phyloP scores from a whole-genome alignment of 2,797 vertebrate genomes.

The Falco peregrinus region DNA sequence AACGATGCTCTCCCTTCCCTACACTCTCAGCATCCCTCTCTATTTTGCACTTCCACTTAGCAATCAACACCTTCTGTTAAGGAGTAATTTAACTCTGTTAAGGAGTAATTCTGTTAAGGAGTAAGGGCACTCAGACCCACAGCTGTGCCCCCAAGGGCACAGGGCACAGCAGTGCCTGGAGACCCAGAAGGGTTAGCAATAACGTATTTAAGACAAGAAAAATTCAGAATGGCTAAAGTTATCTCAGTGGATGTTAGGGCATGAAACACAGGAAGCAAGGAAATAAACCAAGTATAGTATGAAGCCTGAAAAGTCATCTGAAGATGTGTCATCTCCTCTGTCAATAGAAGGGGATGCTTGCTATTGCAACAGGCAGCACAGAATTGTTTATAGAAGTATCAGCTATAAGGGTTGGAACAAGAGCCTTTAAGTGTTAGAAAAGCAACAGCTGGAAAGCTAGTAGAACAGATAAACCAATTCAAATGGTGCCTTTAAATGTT shows the following conservation, averaged over 20 bases:
- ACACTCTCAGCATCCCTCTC: neutral
- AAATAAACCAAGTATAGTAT: neutral
- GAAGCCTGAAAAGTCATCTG: neutral
- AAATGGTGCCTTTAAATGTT: neutral
- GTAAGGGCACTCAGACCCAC: neutral
- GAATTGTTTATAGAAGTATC: neutral
- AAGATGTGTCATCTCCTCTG: neutral
- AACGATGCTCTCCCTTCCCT: neutral
- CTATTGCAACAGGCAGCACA: neutral
- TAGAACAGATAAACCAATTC: neutral
- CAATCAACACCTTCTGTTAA: too few relatives aligned
- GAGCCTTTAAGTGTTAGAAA: neutral
- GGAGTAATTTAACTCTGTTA: neutral
- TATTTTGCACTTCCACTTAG: neutral
- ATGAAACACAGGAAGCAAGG: neutral
- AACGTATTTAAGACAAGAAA: neutral
- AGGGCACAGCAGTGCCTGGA: neutral
- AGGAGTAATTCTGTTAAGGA: neutral
- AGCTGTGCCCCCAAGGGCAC: neutral
- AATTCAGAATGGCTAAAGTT: neutral
- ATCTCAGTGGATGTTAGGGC: neutral
- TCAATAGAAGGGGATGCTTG: neutral
- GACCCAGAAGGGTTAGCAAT: neutral
- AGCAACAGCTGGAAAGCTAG: neutral
- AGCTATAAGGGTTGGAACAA: neutral